Conservation (phyloP, 2,888 invertebrate species). For the Cantharis lateralis region DNA sequence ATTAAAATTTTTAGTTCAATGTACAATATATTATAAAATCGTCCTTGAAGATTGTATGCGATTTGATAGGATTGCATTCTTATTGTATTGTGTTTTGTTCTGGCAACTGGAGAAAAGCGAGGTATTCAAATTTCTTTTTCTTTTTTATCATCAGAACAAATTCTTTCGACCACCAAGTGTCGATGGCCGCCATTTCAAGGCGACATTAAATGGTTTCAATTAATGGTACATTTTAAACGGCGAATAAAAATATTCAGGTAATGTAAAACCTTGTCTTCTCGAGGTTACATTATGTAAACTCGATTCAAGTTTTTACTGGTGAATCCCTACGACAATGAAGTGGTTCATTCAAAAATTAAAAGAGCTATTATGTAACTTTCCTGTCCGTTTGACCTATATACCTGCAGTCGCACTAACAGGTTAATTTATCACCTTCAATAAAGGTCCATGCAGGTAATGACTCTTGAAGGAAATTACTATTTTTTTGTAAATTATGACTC, state of each 20-base stretch:
- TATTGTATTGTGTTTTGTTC: neutral
- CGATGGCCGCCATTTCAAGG: neutral
- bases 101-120: too few relatives aligned
- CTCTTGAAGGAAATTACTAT: neutral
- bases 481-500: neutral
- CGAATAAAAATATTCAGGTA: neutral
- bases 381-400: neutral
- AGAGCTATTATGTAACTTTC: neutral
- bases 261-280: neutral
- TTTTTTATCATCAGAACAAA: too few relatives aligned
- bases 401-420: neutral
- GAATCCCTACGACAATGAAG: neutral
- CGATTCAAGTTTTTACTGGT: neutral
- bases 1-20: neutral
- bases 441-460: neutral
- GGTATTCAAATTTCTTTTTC: too few relatives aligned
- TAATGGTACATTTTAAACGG: neutral
- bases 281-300: neutral
- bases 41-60: neutral
- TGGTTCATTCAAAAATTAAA: neutral
- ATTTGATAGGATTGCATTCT: neutral
- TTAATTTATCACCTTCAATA: neutral
- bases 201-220: neutral
- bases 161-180: too few relatives aligned
- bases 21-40: neutral